Conservation (phyloP, 2,797 vertebrate genomes). For the Ataeniobius toweri region DNA sequence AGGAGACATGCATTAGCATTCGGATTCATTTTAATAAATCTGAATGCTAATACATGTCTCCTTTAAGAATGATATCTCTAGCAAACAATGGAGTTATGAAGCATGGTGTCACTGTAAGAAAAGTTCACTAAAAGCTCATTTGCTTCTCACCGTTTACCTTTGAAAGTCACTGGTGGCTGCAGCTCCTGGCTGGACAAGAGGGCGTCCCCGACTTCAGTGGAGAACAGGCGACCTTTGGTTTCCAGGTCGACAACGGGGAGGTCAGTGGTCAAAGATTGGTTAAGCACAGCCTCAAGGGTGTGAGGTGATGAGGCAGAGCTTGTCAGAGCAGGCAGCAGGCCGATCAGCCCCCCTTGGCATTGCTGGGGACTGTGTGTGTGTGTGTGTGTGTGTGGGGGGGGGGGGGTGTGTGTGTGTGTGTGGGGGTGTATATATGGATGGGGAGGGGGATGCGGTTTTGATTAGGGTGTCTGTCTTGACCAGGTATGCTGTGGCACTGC, state of each 20-base stretch:
- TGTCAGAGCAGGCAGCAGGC: constrained; percentile 86
- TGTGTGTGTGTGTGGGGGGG: constrained; percentile 36
- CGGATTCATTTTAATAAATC: constrained; percentile 7
- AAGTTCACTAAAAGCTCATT: not conserved
- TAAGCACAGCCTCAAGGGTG: constrained; percentile 89
- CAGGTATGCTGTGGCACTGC: constrained; percentile 91
- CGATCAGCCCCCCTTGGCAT: constrained; percentile 92
- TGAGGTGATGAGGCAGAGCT: constrained; percentile 87
- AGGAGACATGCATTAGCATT: constrained; percentile 22
- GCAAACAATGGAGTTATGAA: not conserved
- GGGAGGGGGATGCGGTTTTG: constrained; percentile 66
- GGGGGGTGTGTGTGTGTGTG: constrained; percentile 31
- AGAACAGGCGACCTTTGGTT: constrained; percentile 80
- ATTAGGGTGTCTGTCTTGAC: constrained; percentile 84
- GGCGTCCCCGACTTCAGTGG: constrained; percentile 83
- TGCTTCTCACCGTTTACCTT: constrained; percentile 81
- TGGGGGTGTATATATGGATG: constrained; percentile 27
- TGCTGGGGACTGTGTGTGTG: constrained; percentile 84
- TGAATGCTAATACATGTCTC: not conserved
- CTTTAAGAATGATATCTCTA: not conserved
- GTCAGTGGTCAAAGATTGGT: constrained; percentile 81
- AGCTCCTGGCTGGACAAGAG: constrained; percentile 82
- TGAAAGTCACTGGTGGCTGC: constrained; percentile 81
- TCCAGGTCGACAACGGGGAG: constrained; percentile 85
- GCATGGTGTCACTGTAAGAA: not conserved